A percentile compares a stretch with the other conserved stretches of the same genome.
Conservation (phyloP, 2,113 vertebrate species). For the Orthochromis indermauri region DNA sequence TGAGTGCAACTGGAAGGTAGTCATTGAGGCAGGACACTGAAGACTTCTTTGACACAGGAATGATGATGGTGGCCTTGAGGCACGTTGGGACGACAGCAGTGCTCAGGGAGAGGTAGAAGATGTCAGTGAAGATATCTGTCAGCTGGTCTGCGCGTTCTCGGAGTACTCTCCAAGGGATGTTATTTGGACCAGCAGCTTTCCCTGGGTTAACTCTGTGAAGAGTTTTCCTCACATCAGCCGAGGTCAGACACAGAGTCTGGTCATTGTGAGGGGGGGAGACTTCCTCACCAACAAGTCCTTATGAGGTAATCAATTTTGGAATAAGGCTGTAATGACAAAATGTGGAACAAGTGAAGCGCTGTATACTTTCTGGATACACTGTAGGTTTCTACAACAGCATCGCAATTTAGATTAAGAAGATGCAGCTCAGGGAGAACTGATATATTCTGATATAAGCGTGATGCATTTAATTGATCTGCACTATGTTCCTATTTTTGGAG, state of each 20-base stretch:
- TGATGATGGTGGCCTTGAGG: neutral
- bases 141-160: fast-evolving
- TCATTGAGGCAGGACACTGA: neutral
- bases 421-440: neutral
- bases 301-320: neutral
- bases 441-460: neutral
- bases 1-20: fast-evolving
- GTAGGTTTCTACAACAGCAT: neutral
- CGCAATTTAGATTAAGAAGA: neutral
- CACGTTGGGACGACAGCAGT: fast-evolving
- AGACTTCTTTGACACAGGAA: neutral
- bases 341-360: neutral
- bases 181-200: neutral
- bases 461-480: neutral
- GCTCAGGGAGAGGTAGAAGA: neutral
- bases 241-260: neutral
- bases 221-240: neutral
- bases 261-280: fast-evolving
- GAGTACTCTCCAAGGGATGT: neutral
- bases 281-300: neutral
- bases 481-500: neutral
- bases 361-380: neutral
- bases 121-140: neutral
- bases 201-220: neutral
- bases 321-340: neutral